Percentiles rank a stretch among this genome's conserved stretches.
Conservation (phyloP, 2,888 invertebrate genomes). For the Brachycybe producta region DNA sequence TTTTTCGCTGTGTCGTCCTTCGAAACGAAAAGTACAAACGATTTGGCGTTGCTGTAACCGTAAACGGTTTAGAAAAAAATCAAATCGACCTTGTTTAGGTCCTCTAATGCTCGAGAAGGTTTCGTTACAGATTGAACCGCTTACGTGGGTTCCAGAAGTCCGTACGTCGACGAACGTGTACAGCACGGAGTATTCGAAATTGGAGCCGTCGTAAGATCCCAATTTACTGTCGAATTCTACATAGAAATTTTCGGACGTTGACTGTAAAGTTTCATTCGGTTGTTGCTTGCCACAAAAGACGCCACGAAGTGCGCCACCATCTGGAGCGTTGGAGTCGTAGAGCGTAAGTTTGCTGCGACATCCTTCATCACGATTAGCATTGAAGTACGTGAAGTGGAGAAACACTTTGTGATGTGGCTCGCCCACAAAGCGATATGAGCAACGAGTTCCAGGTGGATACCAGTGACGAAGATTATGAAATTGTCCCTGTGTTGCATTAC, state of each 20-base stretch:
- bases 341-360: constrained; percentile 14
- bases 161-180: constrained; percentile 18
- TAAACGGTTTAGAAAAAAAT: constrained; percentile 17
- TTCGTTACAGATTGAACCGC: constrained; percentile 18
- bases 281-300: constrained; percentile 17
- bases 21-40: constrained; percentile 4
- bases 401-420: constrained; percentile 13
- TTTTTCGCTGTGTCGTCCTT: constrained; percentile 5
- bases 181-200: constrained; percentile 19
- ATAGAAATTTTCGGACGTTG: constrained; percentile 8
- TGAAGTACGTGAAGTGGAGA: constrained; percentile 19
- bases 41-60: constrained; percentile 12
- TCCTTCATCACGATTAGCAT: constrained; percentile 12
- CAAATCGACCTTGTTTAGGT: constrained; percentile 16
- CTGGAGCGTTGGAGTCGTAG: constrained; percentile 17
- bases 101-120: constrained; percentile 11
- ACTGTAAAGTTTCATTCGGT: constrained; percentile 20
- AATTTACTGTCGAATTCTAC: constrained; percentile 19
- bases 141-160: constrained; percentile 6
- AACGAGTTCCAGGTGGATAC: constrained; percentile 20
- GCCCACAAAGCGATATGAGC: constrained; percentile 18
- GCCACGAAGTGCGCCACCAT: constrained; percentile 7
- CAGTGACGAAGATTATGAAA: constrained; percentile 21
- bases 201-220: constrained; percentile 20
- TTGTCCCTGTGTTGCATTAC: constrained; percentile 15